Evolutionary conservation across 2,888 invertebrate genomes (phyloP).

Genomic region (Augiades crinisus): DNA sequence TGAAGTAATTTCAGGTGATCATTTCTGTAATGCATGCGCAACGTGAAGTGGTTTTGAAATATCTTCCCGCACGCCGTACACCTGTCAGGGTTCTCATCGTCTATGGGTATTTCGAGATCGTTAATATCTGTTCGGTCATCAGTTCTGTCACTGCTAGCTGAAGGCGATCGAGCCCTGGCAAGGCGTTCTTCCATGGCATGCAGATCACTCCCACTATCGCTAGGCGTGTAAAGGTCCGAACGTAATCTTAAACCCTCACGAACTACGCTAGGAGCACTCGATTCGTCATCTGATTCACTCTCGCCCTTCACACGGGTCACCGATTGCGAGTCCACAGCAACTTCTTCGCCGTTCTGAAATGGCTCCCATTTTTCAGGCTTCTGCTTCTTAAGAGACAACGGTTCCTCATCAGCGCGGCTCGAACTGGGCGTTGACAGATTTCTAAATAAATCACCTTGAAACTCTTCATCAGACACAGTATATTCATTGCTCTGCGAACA

Average conservation of each 20-base stretch:
- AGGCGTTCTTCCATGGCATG: constrained; percentile 75
- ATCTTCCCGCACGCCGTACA: constrained; percentile 94
- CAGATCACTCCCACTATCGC: constrained; percentile 74
- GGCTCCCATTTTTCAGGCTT: constrained; percentile 69
- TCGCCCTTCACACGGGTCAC: constrained; percentile 71
- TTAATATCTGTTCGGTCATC: constrained; percentile 67
- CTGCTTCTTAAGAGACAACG: constrained; percentile 72
- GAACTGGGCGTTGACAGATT: constrained; percentile 65
- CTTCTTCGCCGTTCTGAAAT: constrained; percentile 72
- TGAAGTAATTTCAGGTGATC: constrained; percentile 95
- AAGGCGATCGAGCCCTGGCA: constrained; percentile 76
- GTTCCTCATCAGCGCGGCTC: constrained; percentile 66
- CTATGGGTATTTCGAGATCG: constrained; percentile 90
- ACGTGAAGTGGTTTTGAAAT: constrained; percentile 94
- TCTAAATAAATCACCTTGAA: constrained; percentile 68
- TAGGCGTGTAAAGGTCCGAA: constrained; percentile 74
- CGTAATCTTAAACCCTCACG: constrained; percentile 71
- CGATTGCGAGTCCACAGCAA: constrained; percentile 64
- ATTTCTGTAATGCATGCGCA: constrained; percentile 95
- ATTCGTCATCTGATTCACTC: constrained; percentile 76
- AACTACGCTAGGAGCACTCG: constrained; percentile 72
- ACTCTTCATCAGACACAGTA: constrained; percentile 73
- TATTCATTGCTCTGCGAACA: constrained; percentile 83
- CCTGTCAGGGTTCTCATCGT: constrained; percentile 92
- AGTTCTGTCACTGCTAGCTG: constrained; percentile 68